A percentile compares a stretch with the other conserved stretches of the same genome.
These are phyloP conservation scores for Balaenoptera acutorostrata DNA, from an alignment of 2,113 vertebrate species.

Conservation along the genomic window DNA sequence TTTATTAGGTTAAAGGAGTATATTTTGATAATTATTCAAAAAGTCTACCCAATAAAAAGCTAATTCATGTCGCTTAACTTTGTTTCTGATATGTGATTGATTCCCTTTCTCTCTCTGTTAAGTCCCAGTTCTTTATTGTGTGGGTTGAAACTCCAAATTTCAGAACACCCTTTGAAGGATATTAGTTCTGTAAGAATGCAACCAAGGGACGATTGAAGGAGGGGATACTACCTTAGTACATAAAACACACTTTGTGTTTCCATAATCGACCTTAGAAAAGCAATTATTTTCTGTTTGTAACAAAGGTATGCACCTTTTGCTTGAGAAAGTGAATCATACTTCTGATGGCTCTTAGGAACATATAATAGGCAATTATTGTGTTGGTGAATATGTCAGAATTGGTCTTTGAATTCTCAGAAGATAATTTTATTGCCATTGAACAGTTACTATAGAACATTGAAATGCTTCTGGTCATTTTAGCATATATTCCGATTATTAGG, in stretches of 20 bases:
- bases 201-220: not conserved
- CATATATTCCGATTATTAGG: not conserved
- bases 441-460: not conserved
- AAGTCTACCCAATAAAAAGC: not conserved
- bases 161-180: not conserved
- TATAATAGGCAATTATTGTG: not conserved
- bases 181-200: not conserved
- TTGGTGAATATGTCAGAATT: not conserved
- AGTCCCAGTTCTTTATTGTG: not conserved
- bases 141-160: not conserved
- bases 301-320: not conserved
- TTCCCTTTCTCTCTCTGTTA: not conserved
- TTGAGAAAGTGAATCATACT: not conserved
- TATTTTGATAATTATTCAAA: conserved; percentile 21
- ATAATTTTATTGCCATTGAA: not conserved
- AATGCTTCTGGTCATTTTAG: not conserved
- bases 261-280: not conserved
- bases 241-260: not conserved
- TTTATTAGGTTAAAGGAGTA: not conserved
- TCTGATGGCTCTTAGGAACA: not conserved
- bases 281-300: not conserved
- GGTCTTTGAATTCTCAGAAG: not conserved
- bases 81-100: not conserved
- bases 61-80: not conserved
- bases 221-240: not conserved